phyloP scores from a whole-genome alignment of 2,888 invertebrate species.

The Trachelus iudaicus region DNA sequence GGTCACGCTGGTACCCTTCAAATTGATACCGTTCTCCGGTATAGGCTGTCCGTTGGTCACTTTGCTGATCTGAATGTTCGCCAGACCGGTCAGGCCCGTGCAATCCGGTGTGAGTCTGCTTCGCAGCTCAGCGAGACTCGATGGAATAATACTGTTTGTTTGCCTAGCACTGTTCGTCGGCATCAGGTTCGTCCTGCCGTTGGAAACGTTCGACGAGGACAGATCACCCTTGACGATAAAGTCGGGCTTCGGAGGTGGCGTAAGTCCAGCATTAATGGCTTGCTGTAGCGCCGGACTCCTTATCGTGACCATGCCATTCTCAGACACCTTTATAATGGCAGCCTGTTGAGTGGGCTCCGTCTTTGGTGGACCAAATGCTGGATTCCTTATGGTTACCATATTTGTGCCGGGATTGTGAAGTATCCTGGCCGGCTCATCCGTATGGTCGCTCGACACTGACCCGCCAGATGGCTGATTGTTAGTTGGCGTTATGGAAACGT shows the following conservation, averaged over 20 bases:
- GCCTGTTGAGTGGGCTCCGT: constrained; percentile 68
- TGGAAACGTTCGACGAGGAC: constrained; percentile 25
- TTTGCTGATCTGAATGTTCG: constrained; percentile 63
- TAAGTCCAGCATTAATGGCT: constrained; percentile 62
- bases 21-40: constrained; percentile 61
- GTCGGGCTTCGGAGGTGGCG: constrained; percentile 60
- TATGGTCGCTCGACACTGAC: constrained; percentile 34
- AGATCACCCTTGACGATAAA: constrained; percentile 60
- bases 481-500: background rate
- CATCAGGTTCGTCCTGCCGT: constrained; percentile 26
- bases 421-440: constrained; percentile 63
- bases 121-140: constrained; percentile 56
- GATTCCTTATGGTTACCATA: constrained; percentile 83
- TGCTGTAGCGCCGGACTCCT: constrained; percentile 77
- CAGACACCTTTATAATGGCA: constrained; percentile 75
- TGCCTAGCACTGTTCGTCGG: constrained; percentile 24
- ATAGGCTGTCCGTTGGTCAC: constrained; percentile 60
- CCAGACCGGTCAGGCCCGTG: constrained; percentile 52
- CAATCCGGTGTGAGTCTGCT: constrained; percentile 52
- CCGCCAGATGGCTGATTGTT: constrained; percentile 51
- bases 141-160: constrained; percentile 52
- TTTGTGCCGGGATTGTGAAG: constrained; percentile 68
- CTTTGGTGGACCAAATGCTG: constrained; percentile 77
- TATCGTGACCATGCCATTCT: constrained; percentile 86
- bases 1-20: constrained; percentile 62